Evolutionary conservation across 2,113 vertebrate genomes (phyloP).

Genomic region (Myodes glareolus): DNA sequence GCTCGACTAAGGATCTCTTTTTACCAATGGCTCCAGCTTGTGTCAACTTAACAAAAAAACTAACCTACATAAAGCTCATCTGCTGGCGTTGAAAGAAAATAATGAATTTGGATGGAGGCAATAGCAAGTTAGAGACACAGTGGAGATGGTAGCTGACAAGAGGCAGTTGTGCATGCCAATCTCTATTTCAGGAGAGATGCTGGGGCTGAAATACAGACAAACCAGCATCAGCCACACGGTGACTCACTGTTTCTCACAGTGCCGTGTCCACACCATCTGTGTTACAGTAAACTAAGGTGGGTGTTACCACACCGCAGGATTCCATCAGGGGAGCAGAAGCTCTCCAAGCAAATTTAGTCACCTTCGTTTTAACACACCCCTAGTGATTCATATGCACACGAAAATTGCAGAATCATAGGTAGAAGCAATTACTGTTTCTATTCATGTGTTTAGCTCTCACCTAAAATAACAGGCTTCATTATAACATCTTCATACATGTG

Average conservation of each 20-base stretch:
- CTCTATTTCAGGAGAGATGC: constrained; percentile 4
- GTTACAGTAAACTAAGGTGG: constrained; percentile 63
- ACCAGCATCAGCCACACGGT: constrained; percentile 10
- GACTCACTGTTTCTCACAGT: constrained; percentile 72
- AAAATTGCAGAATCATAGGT: neutral
- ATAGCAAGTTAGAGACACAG: neutral
- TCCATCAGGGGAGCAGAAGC: neutral
- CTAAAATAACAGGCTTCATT: neutral
- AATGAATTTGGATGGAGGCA: neutral
- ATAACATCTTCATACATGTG: neutral
- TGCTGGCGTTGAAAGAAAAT: neutral
- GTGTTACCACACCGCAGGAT: constrained; percentile 40
- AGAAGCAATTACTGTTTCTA: neutral
- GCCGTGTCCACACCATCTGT: constrained; percentile 63
- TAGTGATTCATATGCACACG: neutral
- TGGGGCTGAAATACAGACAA: constrained; percentile 43
- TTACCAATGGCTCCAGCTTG: neutral
- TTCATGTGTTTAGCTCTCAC: neutral
- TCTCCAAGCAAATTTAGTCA: neutral
- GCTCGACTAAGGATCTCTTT: neutral
- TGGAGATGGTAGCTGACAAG: neutral
- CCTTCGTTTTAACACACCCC: neutral
- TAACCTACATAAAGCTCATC: neutral
- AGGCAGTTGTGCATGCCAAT: neutral
- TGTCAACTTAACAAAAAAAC: neutral